phyloP scores from a whole-genome alignment of 2,797 vertebrate genomes.

The Xiphophorus birchmanni region DNA sequence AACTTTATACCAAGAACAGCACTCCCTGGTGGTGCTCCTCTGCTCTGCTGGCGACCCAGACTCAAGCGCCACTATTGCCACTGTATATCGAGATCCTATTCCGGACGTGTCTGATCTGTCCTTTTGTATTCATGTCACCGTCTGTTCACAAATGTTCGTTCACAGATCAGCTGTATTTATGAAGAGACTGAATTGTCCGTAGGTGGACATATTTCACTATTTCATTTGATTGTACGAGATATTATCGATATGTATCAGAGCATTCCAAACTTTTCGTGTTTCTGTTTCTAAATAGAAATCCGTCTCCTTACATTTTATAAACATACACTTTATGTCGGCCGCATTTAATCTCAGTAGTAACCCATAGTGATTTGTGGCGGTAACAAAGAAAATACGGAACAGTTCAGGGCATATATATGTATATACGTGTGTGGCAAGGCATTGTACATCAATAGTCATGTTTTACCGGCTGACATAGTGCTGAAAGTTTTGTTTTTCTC shows the following conservation, averaged over 20 bases:
- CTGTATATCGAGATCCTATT: background rate
- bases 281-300: background rate
- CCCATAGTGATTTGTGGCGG: background rate
- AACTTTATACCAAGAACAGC: background rate
- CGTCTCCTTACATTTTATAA: background rate
- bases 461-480: background rate
- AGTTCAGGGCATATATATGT: background rate
- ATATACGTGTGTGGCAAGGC: background rate
- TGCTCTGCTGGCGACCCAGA: too few relatives aligned
- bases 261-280: background rate
- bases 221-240: background rate
- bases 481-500: background rate
- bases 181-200: background rate
- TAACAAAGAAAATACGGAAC: background rate
- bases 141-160: background rate
- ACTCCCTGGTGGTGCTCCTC: too few relatives aligned
- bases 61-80: too few relatives aligned
- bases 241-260: background rate
- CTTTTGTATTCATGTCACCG: background rate
- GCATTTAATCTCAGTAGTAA: background rate
- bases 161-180: background rate
- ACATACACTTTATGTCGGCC: background rate
- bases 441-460: conserved; percentile 2
- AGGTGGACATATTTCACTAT: background rate
- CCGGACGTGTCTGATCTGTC: background rate